These are phyloP conservation scores for Caenorhabditis becei DNA, from an alignment of 2,888 invertebrate species.

Conservation along the genomic window DNA sequence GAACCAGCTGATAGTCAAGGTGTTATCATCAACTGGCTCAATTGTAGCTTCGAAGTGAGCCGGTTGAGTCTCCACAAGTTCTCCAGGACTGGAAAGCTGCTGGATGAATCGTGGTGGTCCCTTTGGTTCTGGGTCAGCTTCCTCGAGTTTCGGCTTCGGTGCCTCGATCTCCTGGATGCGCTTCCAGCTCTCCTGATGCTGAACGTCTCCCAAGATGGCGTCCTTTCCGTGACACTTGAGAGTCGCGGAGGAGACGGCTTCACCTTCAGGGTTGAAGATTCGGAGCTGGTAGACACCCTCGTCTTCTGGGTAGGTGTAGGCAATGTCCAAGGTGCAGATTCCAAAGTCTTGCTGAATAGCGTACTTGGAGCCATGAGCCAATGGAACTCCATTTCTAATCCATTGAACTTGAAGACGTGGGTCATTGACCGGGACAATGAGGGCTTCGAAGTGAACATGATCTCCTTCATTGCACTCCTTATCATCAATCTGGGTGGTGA, in stretches of 20 bases:
- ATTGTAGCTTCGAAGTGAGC: slow-evolving; percentile 94
- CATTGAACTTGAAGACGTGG: slow-evolving; percentile 88
- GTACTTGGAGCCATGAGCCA: slow-evolving; percentile 81
- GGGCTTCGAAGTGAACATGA: slow-evolving; percentile 94
- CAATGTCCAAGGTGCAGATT: slow-evolving; percentile 92
- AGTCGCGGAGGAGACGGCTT: slow-evolving; percentile 95
- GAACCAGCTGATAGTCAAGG: slow-evolving; percentile 85
- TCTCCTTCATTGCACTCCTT: slow-evolving; percentile 88
- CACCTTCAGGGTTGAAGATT: slow-evolving; percentile 92
- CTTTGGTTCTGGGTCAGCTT: slow-evolving; percentile 74
- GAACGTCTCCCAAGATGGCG: slow-evolving; percentile 71
- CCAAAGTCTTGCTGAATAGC: slow-evolving; percentile 97
- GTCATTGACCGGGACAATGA: slow-evolving; percentile 94
- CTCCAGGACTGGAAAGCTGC: slow-evolving; percentile 67
- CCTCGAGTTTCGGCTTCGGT: slow-evolving; percentile 69
- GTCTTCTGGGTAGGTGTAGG: slow-evolving; percentile 89
- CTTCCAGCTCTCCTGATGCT: slow-evolving; percentile 92
- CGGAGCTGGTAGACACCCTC: slow-evolving; percentile 96
- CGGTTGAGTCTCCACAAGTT: slow-evolving; percentile 87
- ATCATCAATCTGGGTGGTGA: slow-evolving; percentile 92
- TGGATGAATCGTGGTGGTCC: slow-evolving; percentile 68
- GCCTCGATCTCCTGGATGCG: slow-evolving; percentile 85
- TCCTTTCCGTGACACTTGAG: slow-evolving; percentile 83
- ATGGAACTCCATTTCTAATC: slow-evolving; percentile 81
- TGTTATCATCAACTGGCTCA: slow-evolving; percentile 91